A percentile compares a stretch with the other conserved stretches of the same genome.
phyloP scores from a whole-genome alignment of 2,797 vertebrate genomes.

The Chromis chromis region DNA sequence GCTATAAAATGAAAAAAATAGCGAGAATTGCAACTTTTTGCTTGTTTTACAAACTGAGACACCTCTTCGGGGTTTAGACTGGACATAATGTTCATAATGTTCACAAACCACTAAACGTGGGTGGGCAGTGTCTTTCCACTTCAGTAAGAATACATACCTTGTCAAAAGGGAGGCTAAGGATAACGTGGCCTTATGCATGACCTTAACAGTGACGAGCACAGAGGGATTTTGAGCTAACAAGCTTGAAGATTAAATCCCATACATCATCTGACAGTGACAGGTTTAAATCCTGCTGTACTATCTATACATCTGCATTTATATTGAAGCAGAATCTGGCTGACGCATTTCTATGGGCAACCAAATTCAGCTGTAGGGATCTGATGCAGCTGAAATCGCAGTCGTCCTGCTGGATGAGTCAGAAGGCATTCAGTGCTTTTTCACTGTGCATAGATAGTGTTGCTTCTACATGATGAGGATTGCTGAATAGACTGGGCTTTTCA shows the following conservation, averaged over 20 bases:
- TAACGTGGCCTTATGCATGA: background rate
- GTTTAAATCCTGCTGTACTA: background rate
- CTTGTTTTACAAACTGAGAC: too few species aligned
- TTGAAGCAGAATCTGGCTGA: background rate
- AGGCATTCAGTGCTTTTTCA: conserved; percentile 9
- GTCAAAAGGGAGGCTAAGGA: background rate
- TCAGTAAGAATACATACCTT: background rate
- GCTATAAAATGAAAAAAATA: too few species aligned
- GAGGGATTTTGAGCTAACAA: background rate
- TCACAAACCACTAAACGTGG: too few species aligned
- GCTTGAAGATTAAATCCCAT: conserved; percentile 2
- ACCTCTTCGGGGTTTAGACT: too few species aligned
- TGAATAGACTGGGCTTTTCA: conserved; percentile 3
- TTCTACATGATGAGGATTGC: background rate
- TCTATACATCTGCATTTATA: background rate
- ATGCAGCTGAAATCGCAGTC: background rate
- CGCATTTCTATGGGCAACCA: too few species aligned
- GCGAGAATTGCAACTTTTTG: too few species aligned
- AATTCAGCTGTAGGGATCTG: too few species aligned
- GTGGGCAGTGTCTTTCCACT: background rate
- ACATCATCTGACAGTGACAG: background rate
- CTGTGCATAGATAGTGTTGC: background rate
- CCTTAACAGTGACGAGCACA: background rate
- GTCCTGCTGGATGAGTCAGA: background rate
- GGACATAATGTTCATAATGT: too few species aligned